Conservation (phyloP, 2,797 vertebrate genomes). For the Poecilia gillii region DNA sequence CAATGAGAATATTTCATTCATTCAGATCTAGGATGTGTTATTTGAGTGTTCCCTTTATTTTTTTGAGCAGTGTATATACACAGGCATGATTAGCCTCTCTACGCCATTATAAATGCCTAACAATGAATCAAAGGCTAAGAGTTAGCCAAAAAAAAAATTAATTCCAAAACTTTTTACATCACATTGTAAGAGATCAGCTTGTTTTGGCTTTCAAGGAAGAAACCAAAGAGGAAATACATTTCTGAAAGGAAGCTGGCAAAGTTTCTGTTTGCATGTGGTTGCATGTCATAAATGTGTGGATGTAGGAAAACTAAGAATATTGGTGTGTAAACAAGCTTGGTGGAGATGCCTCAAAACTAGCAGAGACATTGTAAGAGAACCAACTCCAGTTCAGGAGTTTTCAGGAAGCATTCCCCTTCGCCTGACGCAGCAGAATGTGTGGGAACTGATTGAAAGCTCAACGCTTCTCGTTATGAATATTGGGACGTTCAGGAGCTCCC, state of each 20-base stretch:
- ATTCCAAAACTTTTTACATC: constrained; percentile 43
- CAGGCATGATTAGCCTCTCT: constrained; percentile 20
- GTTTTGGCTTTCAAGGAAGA: background rate
- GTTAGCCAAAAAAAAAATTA: constrained; percentile 9
- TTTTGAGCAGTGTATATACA: too few relatives aligned
- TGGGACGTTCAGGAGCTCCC: constrained; percentile 44
- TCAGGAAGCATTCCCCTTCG: constrained; percentile 18
- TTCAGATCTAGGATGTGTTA: too few relatives aligned
- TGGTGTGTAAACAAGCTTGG: constrained; percentile 29
- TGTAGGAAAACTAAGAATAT: constrained; percentile 21
- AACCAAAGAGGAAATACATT: too few relatives aligned
- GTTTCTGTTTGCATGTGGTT: too few relatives aligned
- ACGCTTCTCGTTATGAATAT: constrained; percentile 23
- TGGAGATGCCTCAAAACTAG: constrained; percentile 5
- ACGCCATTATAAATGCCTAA: background rate
- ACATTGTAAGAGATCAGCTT: constrained; percentile 20
- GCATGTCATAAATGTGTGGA: constrained; percentile 27
- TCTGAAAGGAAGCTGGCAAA: too few relatives aligned
- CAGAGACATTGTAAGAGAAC: constrained; percentile 24
- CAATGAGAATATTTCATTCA: too few relatives aligned
- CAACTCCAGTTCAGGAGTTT: constrained; percentile 17
- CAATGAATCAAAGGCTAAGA: constrained; percentile 16
- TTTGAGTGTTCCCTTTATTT: too few relatives aligned
- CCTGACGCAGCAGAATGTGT: constrained; percentile 47
- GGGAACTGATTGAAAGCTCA: constrained; percentile 37